Conservation (phyloP, 2,113 vertebrate genomes). For the Lynx canadensis region DNA sequence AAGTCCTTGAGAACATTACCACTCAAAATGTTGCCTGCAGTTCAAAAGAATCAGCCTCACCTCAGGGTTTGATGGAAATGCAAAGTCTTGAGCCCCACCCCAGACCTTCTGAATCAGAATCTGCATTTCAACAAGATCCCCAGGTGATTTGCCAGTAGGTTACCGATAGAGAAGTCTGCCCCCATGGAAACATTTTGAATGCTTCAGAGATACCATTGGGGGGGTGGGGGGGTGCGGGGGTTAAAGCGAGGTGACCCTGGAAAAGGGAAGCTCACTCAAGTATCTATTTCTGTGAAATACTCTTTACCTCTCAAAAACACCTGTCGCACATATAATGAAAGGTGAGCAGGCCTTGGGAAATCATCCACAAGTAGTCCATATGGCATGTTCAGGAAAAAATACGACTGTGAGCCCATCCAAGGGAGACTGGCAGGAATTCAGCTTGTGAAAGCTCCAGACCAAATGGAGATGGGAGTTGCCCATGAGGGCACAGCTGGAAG, state of each 20-base stretch:
- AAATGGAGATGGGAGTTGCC: neutral
- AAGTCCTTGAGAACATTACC: neutral
- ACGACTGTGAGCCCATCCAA: neutral
- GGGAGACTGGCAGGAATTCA: neutral
- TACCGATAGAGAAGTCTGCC: neutral
- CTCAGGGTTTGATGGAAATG: neutral
- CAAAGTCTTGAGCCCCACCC: neutral
- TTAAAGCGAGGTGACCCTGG: neutral
- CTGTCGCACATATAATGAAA: neutral
- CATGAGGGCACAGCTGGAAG: neutral
- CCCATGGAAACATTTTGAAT: neutral
- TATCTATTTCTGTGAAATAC: constrained; percentile 2
- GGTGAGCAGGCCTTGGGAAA: neutral
- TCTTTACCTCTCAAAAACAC: neutral
- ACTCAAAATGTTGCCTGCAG: neutral
- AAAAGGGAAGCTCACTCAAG: neutral
- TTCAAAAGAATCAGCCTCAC: neutral
- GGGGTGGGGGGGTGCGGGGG: too few relatives aligned
- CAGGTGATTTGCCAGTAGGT: neutral
- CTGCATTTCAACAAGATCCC: neutral
- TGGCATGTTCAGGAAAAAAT: neutral
- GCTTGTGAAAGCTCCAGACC: neutral
- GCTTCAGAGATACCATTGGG: neutral
- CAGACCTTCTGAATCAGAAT: neutral
- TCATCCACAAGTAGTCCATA: neutral